Percentiles rank a stretch among this genome's conserved stretches.
phyloP scores from a whole-genome alignment of 1,140 invertebrate species.

The Metaphire vulgaris region DNA sequence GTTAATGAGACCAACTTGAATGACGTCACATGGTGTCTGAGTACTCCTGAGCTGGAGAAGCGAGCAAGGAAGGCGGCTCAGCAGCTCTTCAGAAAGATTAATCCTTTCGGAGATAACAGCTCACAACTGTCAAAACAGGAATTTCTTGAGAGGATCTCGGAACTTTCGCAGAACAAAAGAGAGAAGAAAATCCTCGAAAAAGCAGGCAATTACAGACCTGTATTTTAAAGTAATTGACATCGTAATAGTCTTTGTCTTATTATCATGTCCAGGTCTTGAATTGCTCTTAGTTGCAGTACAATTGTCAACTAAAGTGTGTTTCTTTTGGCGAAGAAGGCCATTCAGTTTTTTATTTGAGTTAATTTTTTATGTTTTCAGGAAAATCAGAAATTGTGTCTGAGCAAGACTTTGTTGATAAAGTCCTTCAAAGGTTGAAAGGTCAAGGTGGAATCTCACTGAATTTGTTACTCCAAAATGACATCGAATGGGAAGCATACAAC shows the following conservation, averaged over 20 bases:
- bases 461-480: constrained; percentile 1
- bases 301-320: neutral
- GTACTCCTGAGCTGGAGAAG: constrained; percentile 73
- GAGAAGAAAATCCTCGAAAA: constrained; percentile 58
- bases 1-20: constrained; percentile 72
- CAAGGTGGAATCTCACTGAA: constrained; percentile 1
- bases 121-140: constrained; percentile 51
- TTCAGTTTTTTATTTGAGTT: neutral
- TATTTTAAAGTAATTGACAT: neutral
- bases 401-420: constrained; percentile 23
- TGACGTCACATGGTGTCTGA: constrained; percentile 71
- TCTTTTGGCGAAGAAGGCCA: neutral
- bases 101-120: neutral
- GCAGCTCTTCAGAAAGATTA: constrained; percentile 64
- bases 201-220: constrained; percentile 12
- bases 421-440: constrained; percentile 21
- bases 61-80: constrained; percentile 71
- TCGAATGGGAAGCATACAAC: constrained; percentile 12
- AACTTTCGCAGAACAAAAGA: constrained; percentile 69
- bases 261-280: neutral
- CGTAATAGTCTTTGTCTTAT: neutral
- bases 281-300: neutral
- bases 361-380: constrained; percentile 13
- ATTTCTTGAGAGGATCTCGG: constrained; percentile 31
- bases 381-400: constrained; percentile 14